These are phyloP conservation scores for Elymnias hypermnestra DNA, from an alignment of 1,140 invertebrate genomes.

Conservation along the genomic window DNA sequence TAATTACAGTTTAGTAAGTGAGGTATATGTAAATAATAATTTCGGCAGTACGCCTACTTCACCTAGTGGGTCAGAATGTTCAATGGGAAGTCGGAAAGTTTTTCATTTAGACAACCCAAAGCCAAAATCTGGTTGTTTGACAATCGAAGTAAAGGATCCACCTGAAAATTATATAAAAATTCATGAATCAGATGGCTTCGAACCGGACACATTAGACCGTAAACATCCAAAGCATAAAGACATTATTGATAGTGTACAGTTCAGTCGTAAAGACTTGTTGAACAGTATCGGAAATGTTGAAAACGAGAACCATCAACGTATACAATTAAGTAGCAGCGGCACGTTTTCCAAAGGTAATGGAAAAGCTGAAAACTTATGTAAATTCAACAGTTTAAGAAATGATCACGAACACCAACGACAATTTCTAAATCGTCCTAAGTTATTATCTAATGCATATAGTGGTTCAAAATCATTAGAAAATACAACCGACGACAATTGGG, in stretches of 20 bases:
- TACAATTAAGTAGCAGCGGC: slow-evolving; percentile 71
- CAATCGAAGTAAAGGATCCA: slow-evolving; percentile 87
- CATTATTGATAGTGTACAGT: slow-evolving; percentile 50
- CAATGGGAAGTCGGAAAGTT: slow-evolving; percentile 74
- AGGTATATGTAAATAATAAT: slow-evolving; percentile 86
- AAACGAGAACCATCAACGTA: slow-evolving; percentile 76
- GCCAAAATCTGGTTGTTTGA: slow-evolving; percentile 81
- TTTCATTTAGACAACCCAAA: slow-evolving; percentile 73
- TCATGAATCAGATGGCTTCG: slow-evolving; percentile 85
- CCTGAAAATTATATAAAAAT: slow-evolving; percentile 82
- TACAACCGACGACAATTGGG: slow-evolving; percentile 35
- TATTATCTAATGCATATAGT: slow-evolving; percentile 37
- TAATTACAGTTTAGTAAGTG: slow-evolving; percentile 83
- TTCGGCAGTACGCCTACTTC: slow-evolving; percentile 78
- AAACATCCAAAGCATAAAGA: slow-evolving; percentile 81
- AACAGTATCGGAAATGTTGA: slow-evolving; percentile 77
- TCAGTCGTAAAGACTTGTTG: slow-evolving; percentile 53
- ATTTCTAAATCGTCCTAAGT: slow-evolving; percentile 43
- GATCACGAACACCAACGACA: slow-evolving; percentile 81
- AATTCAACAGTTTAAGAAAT: slow-evolving; percentile 82
- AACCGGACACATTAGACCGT: slow-evolving; percentile 89
- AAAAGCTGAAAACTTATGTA: slow-evolving; percentile 56
- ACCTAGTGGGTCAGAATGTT: slow-evolving; percentile 80
- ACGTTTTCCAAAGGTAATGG: slow-evolving; percentile 78
- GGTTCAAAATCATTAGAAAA: slow-evolving; percentile 37